A percentile compares a stretch with the other conserved stretches of the same genome.
Conservation (phyloP, 2,113 vertebrate genomes). For the Uropsilus gracilis region DNA sequence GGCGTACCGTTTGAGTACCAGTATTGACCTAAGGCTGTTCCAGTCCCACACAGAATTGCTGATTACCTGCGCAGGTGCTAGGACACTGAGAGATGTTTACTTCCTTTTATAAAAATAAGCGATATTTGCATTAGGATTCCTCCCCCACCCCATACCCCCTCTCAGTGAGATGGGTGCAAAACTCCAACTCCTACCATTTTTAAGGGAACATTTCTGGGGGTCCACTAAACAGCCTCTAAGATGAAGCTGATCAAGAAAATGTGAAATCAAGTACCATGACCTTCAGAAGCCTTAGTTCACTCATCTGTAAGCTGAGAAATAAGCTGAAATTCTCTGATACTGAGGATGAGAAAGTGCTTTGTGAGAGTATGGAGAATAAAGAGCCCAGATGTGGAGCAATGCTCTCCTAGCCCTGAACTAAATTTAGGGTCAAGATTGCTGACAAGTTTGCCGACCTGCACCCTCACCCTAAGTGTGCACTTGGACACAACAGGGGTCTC, state of each 20-base stretch:
- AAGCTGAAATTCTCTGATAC: background rate
- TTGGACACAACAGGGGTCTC: background rate
- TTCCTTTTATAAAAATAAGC: background rate
- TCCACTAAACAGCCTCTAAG: background rate
- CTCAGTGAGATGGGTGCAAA: background rate
- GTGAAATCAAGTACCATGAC: background rate
- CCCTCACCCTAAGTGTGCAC: background rate
- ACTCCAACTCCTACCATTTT: background rate
- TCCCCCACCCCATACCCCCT: background rate
- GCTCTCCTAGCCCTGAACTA: background rate
- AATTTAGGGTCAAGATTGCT: background rate
- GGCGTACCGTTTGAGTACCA: background rate
- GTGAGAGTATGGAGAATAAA: background rate
- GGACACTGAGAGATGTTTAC: background rate
- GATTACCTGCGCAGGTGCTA: background rate
- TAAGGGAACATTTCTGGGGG: background rate
- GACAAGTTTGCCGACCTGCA: no score
- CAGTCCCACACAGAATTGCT: background rate
- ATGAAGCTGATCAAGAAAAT: conserved; percentile 16
- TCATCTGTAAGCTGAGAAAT: background rate
- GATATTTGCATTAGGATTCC: background rate
- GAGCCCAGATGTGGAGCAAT: background rate
- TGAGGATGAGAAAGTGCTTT: background rate
- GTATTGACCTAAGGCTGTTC: background rate
- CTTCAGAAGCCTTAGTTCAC: background rate